Percentiles rank a stretch among this genome's conserved stretches.
phyloP scores from a whole-genome alignment of 2,888 invertebrate genomes.

The Campaea margaritaria region DNA sequence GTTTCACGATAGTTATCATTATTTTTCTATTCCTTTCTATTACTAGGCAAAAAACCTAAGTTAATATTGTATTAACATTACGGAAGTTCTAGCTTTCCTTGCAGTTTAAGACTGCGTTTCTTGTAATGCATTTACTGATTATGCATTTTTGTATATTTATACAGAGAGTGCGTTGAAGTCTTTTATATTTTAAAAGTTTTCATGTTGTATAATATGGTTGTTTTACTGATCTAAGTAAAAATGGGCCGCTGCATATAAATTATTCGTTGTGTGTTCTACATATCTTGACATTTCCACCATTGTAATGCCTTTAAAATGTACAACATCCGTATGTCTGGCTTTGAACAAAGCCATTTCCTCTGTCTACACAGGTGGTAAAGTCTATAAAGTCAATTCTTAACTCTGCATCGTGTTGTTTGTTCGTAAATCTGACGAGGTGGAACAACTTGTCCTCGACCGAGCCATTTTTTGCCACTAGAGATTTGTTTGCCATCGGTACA shows the following conservation, averaged over 20 bases:
- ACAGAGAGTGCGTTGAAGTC: constrained; percentile 13
- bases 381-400: constrained; percentile 60
- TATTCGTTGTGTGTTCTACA: too few relatives aligned
- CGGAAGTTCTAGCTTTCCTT: too few relatives aligned
- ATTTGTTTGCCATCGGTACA: constrained; percentile 80
- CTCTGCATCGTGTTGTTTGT: constrained; percentile 63
- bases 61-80: too few relatives aligned
- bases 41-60: too few relatives aligned
- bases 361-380: constrained; percentile 46
- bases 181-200: constrained; percentile 5
- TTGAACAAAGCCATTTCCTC: constrained; percentile 37
- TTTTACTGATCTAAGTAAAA: neutral
- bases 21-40: too few relatives aligned
- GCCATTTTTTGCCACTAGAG: constrained; percentile 83
- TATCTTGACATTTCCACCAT: neutral
- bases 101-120: too few relatives aligned
- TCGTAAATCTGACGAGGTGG: constrained; percentile 81
- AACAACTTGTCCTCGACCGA: constrained; percentile 80
- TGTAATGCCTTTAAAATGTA: neutral
- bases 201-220: neutral
- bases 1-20: too few relatives aligned
- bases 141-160: neutral
- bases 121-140: too few relatives aligned
- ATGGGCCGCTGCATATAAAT: too few relatives aligned
- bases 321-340: neutral